These are phyloP conservation scores for Sebastes flavidus DNA, from an alignment of 2,797 vertebrate species.

Conservation along the genomic window DNA sequence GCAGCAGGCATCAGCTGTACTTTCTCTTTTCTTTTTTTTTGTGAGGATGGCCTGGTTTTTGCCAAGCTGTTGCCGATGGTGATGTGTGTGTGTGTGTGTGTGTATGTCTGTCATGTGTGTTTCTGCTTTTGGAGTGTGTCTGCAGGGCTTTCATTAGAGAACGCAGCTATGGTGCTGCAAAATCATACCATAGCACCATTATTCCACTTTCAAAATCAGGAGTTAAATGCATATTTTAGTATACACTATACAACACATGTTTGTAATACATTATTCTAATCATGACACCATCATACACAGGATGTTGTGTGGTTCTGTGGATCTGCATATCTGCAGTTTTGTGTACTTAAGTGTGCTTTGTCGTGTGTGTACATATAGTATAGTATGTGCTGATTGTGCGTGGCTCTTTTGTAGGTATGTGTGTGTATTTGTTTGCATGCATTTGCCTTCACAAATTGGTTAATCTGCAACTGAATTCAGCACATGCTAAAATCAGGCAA, in stretches of 20 bases:
- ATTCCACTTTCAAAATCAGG: not conserved
- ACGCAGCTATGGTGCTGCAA: not conserved
- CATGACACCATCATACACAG: not conserved
- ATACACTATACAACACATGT: not conserved
- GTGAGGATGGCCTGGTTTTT: conserved; percentile 32
- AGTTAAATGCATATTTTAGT: not conserved
- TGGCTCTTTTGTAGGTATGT: not conserved
- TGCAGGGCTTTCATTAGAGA: conserved; percentile 17
- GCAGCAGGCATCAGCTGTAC: conserved; percentile 18
- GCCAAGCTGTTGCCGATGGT: not conserved
- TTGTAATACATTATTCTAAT: not conserved
- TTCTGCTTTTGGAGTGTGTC: conserved; percentile 10
- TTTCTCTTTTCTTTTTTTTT: not conserved
- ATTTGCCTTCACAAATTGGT: not conserved
- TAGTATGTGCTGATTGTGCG: not conserved
- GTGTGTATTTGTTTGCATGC: not conserved
- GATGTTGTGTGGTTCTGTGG: not conserved
- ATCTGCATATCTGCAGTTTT: not conserved
- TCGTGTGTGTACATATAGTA: not conserved
- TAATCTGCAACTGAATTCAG: not conserved
- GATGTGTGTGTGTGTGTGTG: conserved; percentile 6
- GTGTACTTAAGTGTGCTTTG: not conserved
- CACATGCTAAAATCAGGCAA: not conserved
- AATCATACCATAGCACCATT: not conserved
- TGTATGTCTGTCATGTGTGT: not conserved